Evolutionary conservation across 2,113 vertebrate genomes (phyloP), one percentile per base, ranked within the genome.

Genomic region (Xenopus tropicalis): DNA sequence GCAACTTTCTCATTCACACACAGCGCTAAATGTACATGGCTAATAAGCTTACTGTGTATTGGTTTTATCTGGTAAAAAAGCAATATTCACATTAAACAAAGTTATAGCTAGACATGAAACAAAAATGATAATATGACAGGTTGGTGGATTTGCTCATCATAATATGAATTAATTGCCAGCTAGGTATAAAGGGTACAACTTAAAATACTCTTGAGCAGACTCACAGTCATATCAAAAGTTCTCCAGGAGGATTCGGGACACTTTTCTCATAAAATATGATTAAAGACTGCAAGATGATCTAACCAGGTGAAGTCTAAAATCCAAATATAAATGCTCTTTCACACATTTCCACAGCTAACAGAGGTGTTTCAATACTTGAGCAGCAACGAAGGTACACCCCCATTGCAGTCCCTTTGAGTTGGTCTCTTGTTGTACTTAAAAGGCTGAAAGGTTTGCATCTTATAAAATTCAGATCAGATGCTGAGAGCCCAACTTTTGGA

Each of bases 261-360:
- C 51, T 62, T 72, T 66, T 44, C 62, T 65, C 62, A 62, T 66
- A 66, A n/a, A n/a, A n/a, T 51, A 72, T 72, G 71, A 72, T 72
- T 72, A 72, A 72, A 72, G 52, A 44, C 21, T 72, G 71, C 71
- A 58, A 62, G 19, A 42, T 65, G 71, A 72, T 66, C 71, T 72
- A 72, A 37, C 29, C 62, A 66, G 62, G 71, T 65, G 71, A 72
- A 65, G 62, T 66, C 64, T 57, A 51, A 48, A 72, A 66, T 72
- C 71, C 71, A 72, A 72, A 72, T 72, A 65, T 72, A 72, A 72
- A 72, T 72, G 71, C 71, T 66, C 61, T 66, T 37, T 66, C 62
- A 72, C 71, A 72, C 64, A 72, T 66, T 57, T 72, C 64, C 66
- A 62, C 71, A 72, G 61, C 65, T 65, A 61, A 64, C 56, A 72